Evolutionary conservation across 2,113 vertebrate genomes (phyloP), one percentile per base, ranked within the genome.

Genomic region (Chloropsis hardwickii): DNA sequence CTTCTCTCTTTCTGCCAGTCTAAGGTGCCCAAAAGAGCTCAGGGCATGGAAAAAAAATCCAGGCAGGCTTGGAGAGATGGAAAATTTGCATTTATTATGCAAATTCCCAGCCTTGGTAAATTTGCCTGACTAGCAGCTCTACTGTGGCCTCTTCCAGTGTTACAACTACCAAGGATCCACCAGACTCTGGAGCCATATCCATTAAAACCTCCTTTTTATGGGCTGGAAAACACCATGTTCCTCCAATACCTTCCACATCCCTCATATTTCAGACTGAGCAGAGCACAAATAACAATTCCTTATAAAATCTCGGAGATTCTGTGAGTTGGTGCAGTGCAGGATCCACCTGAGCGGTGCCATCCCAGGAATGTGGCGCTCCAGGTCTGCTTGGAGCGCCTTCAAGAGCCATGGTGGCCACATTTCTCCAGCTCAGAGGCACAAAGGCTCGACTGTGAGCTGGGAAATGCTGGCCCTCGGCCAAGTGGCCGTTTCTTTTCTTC

Each of bases 401-500:
- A 45, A 42, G 83, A 74, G 84, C 81, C 57, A 20, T 18, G 0
- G 16, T 19, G 78, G 94, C 42, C 93, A n/a, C 81, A 2, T 76
- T 88, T 65, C 74, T 80, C 0, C 78, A 12, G 71, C 56, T 86
- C 39, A 0, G 18, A 5, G 40, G 90, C 90, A 96, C 93, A 94
- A 95, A 92, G 71, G 2, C 79, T 82, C 19, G 0, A 33, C 71
- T 95, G 93, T 88, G 95, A 93, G 96, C 92, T 40, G 6, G 8
- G 90, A 64, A 70, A 47, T 4, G 85, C 85, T 96, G 96, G 96
- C 92, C 0, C 48, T 58, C 12, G 6, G 92, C 94, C 95, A 96
- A 60, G 33, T 31, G 81, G 64, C 87, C 95, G 2, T 93, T 95
- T 23, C 94, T 95, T 94, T 77, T 85, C 95, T 94, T 33, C 62